Evolutionary conservation across 2,797 vertebrate species (phyloP), one percentile per base, ranked within the genome.

Genomic region (Borostomias antarcticus): DNA sequence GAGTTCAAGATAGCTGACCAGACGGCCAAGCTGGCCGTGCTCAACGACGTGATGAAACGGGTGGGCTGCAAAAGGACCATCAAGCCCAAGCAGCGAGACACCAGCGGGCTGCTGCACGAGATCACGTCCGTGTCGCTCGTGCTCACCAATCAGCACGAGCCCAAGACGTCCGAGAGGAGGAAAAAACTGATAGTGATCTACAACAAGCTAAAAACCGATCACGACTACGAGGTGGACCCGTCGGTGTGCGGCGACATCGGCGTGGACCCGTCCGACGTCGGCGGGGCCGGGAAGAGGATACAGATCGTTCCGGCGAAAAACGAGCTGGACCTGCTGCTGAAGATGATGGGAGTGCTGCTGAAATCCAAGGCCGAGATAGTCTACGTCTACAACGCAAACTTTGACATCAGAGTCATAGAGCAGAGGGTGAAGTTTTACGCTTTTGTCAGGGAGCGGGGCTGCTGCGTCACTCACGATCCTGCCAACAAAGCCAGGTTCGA

Each of bases 341-440:
- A 40, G 58, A 25, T 40, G 35, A 43, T 43, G 58, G n/a, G 50
- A 25, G 50, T 13, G 1, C 33, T 60, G 33, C 5, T 43, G 1
- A 17, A 60, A 4, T 26, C 11, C 37, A n/a, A 28, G 1, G 37
- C 2, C 5, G 25, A 60, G 17, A 40, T 60, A 2, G 9, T 60
- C 19, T 60, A 60, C 37, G 21, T 60, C 9, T 60, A 28, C 23
- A 43, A 60, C 7, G 58, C 23, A 4, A 8, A 28, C 5, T 60
- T 43, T 7, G 58, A 60, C 37, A 28, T 60, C 11, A 13, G 58
- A 6, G 58, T 60, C 19, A 15, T 60, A 1, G 37, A 43, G 23
- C 58, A 60, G 25, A 26, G 58, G 13, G 35, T 43, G 9, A 4
- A 60, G 6, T 60, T 60, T 8, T 60, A 60, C 58, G 25, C 58